Conservation (phyloP, 2,797 vertebrate genomes). For the Liasis olivaceus region DNA sequence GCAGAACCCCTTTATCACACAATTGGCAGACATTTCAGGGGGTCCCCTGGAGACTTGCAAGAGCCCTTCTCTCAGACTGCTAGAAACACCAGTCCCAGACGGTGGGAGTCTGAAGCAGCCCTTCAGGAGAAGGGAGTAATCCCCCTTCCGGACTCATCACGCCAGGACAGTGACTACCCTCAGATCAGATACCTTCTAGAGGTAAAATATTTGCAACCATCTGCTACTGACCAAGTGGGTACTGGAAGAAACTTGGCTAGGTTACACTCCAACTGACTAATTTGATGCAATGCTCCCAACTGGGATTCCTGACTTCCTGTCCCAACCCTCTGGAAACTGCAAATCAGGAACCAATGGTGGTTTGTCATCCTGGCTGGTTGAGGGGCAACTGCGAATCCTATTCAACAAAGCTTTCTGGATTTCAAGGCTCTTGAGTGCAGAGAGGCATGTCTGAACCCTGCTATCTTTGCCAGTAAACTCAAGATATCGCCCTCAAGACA, state of each 20-base stretch:
- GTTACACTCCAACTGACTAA: neutral
- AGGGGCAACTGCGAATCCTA: too few relatives aligned
- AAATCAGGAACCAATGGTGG: neutral
- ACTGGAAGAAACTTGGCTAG: neutral
- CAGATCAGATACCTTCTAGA: constrained; percentile 46
- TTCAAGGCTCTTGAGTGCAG: neutral
- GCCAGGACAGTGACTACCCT: too few relatives aligned
- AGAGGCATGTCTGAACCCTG: neutral
- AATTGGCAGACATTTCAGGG: too few relatives aligned
- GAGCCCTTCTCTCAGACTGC: too few relatives aligned
- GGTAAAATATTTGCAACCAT: neutral
- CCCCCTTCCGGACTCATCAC: neutral
- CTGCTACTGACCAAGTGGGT: neutral
- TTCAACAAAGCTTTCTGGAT: too few relatives aligned
- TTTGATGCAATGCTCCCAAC: neutral
- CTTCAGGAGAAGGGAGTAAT: too few relatives aligned
- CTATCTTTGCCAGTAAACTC: neutral
- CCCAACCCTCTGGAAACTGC: neutral
- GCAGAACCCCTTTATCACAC: neutral
- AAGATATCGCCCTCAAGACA: neutral
- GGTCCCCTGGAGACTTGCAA: too few relatives aligned
- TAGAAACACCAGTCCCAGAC: too few relatives aligned
- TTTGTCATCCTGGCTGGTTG: neutral
- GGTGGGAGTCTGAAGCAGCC: too few relatives aligned
- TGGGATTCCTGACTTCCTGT: neutral